Conservation (phyloP, 2,888 invertebrate genomes). For the Mesochorus sp. region DNA sequence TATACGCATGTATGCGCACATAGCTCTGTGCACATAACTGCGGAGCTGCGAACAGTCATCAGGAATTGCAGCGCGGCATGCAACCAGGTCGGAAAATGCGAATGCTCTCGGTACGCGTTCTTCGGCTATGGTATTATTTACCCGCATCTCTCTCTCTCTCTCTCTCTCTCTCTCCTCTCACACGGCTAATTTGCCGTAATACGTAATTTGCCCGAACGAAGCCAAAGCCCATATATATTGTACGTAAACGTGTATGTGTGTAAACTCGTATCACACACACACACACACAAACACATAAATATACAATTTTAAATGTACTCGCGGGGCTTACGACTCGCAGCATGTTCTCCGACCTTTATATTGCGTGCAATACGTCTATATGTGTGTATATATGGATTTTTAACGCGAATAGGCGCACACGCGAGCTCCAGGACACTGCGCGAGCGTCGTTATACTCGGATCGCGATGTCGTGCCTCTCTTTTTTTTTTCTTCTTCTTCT, state of each 20-base stretch:
- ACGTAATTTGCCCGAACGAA: constrained; percentile 61
- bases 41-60: constrained; percentile 51
- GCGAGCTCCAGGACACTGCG: constrained; percentile 26
- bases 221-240: constrained; percentile 57
- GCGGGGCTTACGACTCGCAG: constrained; percentile 9
- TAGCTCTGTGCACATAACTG: not conserved
- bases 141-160: constrained; percentile 17
- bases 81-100: constrained; percentile 50
- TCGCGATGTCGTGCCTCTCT: not conserved
- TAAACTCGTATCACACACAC: not conserved
- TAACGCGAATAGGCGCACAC: not conserved
- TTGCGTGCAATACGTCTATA: constrained; percentile 47
- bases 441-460: constrained; percentile 22
- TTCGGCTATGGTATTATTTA: constrained; percentile 49
- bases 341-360: constrained; percentile 36
- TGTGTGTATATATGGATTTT: constrained; percentile 23
- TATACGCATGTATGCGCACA: constrained; percentile 14
- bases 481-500: not conserved
- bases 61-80: constrained; percentile 56
- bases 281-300: too few species aligned
- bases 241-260: not conserved
- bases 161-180: constrained; percentile 18
- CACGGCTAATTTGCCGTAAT: constrained; percentile 64
- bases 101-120: constrained; percentile 11
- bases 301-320: not conserved